These are phyloP conservation scores for Mico argentatus DNA, from an alignment of 2,797 vertebrate species.

Conservation along the genomic window DNA sequence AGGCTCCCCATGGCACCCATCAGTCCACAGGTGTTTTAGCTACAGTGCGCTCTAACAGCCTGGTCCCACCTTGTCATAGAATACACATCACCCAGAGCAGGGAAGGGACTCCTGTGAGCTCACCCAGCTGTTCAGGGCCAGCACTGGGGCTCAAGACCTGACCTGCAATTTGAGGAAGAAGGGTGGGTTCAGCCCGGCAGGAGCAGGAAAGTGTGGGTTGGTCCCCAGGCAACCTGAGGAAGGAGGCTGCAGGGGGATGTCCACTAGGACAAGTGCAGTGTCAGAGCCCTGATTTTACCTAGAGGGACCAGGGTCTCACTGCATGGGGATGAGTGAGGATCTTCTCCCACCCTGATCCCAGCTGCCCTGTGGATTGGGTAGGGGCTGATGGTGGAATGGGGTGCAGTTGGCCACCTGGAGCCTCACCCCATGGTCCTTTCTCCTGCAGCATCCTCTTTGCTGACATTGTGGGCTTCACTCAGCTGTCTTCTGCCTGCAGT, in stretches of 20 bases:
- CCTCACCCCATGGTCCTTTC: not conserved
- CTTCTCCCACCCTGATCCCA: fast-evolving
- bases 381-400: fast-evolving
- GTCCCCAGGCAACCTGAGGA: too few species aligned
- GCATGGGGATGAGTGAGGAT: not conserved
- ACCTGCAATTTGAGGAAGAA: not conserved
- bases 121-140: not conserved
- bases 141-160: not conserved
- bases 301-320: fast-evolving
- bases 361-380: not conserved
- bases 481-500: slow-evolving; percentile 94
- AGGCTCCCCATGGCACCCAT: not conserved
- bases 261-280: fast-evolving
- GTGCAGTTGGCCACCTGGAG: fast-evolving
- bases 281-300: not conserved
- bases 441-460: slow-evolving; percentile 94
- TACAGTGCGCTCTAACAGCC: fast-evolving
- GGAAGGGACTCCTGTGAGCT: not conserved
- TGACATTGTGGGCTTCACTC: slow-evolving; percentile 97
- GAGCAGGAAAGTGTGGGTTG: not conserved
- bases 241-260: fast-evolving
- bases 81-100: fast-evolving
- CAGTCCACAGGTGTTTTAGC: fast-evolving
- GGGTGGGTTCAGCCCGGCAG: not conserved
- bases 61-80: fast-evolving